phyloP scores from a whole-genome alignment of 1,140 invertebrate species.

The Calycopis cecrops region DNA sequence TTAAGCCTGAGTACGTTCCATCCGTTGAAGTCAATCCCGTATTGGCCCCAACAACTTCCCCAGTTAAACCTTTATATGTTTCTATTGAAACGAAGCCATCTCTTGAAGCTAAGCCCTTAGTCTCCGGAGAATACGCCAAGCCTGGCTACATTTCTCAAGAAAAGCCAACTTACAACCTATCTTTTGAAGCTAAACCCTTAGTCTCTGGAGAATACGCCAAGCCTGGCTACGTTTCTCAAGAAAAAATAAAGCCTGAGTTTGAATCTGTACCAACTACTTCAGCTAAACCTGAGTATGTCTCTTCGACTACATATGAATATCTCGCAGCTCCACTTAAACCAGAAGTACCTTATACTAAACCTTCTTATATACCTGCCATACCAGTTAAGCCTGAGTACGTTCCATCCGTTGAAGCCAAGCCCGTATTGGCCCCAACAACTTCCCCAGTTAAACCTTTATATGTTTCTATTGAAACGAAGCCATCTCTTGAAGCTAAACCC shows the following conservation, averaged over 20 bases:
- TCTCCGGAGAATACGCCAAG: no score
- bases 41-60: neutral
- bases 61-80: neutral
- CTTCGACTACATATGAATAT: neutral
- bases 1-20: neutral
- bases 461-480: neutral
- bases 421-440: neutral
- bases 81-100: neutral
- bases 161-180: neutral
- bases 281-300: no score
- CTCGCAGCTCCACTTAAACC: neutral
- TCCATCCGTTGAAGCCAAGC: neutral
- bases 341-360: neutral
- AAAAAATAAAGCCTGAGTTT: no score
- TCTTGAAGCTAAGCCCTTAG: no score
- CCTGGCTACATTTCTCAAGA: neutral
- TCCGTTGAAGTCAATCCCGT: no score
- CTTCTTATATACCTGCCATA: no score
- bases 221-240: neutral
- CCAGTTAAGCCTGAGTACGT: neutral
- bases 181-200: neutral
- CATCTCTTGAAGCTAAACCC: conserved; percentile 3
- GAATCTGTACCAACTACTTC: no score
- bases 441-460: neutral
- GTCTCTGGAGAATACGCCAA: neutral